phyloP scores from a whole-genome alignment of 2,888 invertebrate genomes.

The Chironomus tentans region DNA sequence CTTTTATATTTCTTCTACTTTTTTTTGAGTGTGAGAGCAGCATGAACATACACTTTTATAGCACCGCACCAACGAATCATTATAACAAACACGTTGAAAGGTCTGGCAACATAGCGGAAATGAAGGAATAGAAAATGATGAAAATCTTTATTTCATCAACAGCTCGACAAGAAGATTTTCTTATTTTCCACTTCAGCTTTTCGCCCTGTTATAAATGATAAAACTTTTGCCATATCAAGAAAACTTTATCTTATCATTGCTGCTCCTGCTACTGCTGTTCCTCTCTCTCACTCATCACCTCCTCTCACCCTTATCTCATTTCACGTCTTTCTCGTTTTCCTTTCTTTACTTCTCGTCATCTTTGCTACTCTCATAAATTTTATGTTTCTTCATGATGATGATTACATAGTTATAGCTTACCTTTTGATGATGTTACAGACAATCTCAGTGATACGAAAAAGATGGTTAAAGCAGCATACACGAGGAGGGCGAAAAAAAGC shows the following conservation, averaged over 20 bases:
- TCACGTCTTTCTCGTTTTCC: too few species aligned
- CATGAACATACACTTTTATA: too few species aligned
- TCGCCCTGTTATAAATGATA: conserved; percentile 23
- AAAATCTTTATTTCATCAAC: conserved; percentile 21
- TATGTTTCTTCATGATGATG: conserved; percentile 23
- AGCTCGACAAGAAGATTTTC: conserved; percentile 19
- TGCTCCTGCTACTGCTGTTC: background rate
- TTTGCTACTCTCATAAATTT: conserved; percentile 17
- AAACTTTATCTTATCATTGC: background rate
- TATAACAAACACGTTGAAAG: background rate
- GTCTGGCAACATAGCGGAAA: conserved; percentile 11
- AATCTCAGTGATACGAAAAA: conserved; percentile 20
- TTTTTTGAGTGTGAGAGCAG: background rate
- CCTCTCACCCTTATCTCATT: too few species aligned
- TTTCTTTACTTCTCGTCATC: background rate
- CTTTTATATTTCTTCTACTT: too few species aligned
- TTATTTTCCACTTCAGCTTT: conserved; percentile 13
- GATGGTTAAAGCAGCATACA: background rate
- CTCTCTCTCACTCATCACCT: background rate
- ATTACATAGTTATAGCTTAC: conserved; percentile 26
- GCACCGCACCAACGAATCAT: background rate
- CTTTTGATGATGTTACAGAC: conserved; percentile 27
- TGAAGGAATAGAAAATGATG: background rate
- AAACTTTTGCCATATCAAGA: conserved; percentile 25
- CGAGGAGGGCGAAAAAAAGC: background rate